Base-by-base conservation (phyloP, 2,888 invertebrate species). In the Drosophila seclusa region DNA sequence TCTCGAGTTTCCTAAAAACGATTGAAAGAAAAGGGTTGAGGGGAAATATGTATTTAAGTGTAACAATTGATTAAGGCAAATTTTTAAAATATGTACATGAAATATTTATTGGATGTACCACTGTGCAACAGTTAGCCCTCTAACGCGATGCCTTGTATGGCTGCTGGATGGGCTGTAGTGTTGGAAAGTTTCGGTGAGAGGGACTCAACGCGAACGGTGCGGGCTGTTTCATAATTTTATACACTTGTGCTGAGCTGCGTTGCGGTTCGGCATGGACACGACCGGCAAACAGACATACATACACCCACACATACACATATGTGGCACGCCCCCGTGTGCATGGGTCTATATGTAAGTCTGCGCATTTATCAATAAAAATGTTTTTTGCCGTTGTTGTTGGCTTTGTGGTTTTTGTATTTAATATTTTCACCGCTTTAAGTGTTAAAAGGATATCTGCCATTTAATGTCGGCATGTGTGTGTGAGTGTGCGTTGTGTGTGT, bases 291-390 rank as follows among this genome's bases (percentile, higher is more conserved):
- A 78, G 52, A 67, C 38, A 52, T 27, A 29, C n/a, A 34, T 34
- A 59, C 59, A 58, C 52, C 63, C 59, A 38, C 65, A 61, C 53
- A 38, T 32, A 59, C 49, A 57, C 24, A 21, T 24, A 27, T 42
- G 21, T 68, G 68, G 49, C 64, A 55, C 57, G 54, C 68, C 66
- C 16, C 50, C 59, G 34, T 36, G 24, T 53, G 63, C 36, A 38
- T 27, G n/a, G 34, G 31, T 69, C 50, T 71, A 68, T 70, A 65
- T 68, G 82, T 78, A 71, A 86, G 82, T 89, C 77, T 79, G 79
- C 78, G 78, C 82, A 87, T 91, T 88, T 90, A 91, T 91, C 91
- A 91, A 91, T 91, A 91, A 91, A 91, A 91, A 83, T 83, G 63
- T 80, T 82, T 69, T 78, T 68, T 49, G 38, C 63, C 62, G 73